Evolutionary conservation across 2,113 vertebrate species (phyloP).

Genomic region (Pionites leucogaster): DNA sequence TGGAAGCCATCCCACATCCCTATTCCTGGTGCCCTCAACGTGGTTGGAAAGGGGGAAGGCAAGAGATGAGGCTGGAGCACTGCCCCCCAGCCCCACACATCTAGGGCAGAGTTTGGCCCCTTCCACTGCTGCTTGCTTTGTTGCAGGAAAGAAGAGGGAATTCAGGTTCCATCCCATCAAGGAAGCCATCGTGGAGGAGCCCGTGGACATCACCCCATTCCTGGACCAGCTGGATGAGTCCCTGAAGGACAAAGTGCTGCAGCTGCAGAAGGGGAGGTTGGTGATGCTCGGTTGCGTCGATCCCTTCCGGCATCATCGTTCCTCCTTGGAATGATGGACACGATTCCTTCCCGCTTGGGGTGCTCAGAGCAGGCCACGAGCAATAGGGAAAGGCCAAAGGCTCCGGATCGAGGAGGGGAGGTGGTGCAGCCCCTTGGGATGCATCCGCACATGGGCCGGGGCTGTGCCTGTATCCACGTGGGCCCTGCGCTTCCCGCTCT

Average conservation of each 20-base stretch:
- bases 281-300: background rate
- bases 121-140: background rate
- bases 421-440: background rate
- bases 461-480: background rate
- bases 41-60: background rate
- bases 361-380: background rate
- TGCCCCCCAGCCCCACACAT: background rate
- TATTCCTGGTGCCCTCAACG: background rate
- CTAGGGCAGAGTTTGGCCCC: background rate
- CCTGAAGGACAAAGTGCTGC: slow-evolving; percentile 90
- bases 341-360: too few species aligned
- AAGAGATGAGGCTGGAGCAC: background rate
- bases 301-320: background rate
- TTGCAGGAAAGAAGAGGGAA: slow-evolving; percentile 91
- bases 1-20: background rate
- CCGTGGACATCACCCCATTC: slow-evolving; percentile 92
- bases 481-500: background rate
- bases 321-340: background rate
- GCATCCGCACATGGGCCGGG: background rate
- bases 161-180: slow-evolving; percentile 96
- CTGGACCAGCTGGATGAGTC: slow-evolving; percentile 94
- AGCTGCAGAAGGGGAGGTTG: slow-evolving; percentile 94
- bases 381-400: background rate
- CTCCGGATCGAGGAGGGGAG: accelerated
- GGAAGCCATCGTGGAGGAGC: slow-evolving; percentile 90